These are phyloP conservation scores for Dissostichus mawsoni DNA, from an alignment of 2,113 vertebrate species.

Conservation along the genomic window DNA sequence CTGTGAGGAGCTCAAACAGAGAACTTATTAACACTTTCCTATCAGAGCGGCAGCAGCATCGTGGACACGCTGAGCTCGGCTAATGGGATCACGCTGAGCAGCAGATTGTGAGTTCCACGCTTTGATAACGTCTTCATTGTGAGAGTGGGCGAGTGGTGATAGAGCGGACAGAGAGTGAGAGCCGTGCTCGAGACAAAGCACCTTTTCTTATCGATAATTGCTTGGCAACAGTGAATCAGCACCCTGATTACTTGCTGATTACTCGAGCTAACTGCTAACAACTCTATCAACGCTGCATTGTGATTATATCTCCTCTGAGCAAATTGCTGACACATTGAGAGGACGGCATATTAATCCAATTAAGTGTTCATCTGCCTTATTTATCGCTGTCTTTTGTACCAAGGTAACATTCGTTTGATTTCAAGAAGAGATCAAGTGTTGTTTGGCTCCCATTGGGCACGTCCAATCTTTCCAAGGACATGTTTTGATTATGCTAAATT, in stretches of 20 bases:
- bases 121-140: conserved; percentile 65
- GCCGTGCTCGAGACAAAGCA: conserved; percentile 76
- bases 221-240: conserved; percentile 75
- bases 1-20: conserved; percentile 17
- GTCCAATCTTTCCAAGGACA: conserved; percentile 5
- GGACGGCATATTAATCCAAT: conserved; percentile 80
- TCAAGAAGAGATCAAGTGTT: conserved; percentile 47
- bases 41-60: conserved; percentile 38
- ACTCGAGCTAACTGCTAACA: conserved; percentile 71
- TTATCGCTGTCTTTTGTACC: conserved; percentile 18
- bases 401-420: conserved; percentile 37
- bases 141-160: conserved; percentile 49
- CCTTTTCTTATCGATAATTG: conserved; percentile 82
- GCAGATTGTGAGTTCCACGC: conserved; percentile 60
- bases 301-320: conserved; percentile 78
- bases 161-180: conserved; percentile 51
- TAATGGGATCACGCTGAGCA: conserved; percentile 65
- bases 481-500: not conserved
- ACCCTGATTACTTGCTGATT: conserved; percentile 78
- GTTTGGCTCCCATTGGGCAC: conserved; percentile 26
- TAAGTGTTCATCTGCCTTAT: conserved; percentile 62
- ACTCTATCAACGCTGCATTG: conserved; percentile 68
- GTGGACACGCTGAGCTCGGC: conserved; percentile 26
- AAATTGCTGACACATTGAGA: conserved; percentile 65
- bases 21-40: conserved; percentile 45